Evolutionary conservation across 2,797 vertebrate genomes (phyloP), one percentile per base, ranked within the genome.

Genomic region (Smutsia temminckii): DNA sequence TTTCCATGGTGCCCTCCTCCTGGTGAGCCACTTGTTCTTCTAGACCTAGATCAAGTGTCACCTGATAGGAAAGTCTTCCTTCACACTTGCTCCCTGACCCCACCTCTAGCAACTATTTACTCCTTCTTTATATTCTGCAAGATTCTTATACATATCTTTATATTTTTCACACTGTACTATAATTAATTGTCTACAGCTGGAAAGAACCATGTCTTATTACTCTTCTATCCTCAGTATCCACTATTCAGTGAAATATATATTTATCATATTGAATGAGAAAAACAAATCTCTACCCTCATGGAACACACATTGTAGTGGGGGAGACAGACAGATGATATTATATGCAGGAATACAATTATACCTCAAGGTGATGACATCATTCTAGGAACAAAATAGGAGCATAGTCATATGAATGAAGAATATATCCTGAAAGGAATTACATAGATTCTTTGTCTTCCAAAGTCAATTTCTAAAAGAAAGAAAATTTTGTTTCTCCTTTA

Each of bases 381-480:
- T 66, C 40, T 64, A 63, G 37, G 11, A 42, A 87, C 32, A 89
- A 79, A 87, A 74, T 27, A 90, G 57, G n/a, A 90, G 32, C 13
- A 79, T 23, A 83, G 40, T 63, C 34, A 94, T 61, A 55, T 32
- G 21, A 84, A 69, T 55, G 37, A 55, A 83, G 94, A 78, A 46
- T 66, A 6, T 78, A 61, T 69, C 34, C 83, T 94, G 68, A 93
- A 89, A 93, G 13, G n/a, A 66, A 53, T 20, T 42, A 66, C 6
- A 74, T 18, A 53, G 18, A 93, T 69, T 75, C 34, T 69, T 72
- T 84, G 55, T 66, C 32, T 89, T 94, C 9, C 37, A 94, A 66
- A 95, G 59, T 63, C 61, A 79, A 53, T 74, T 96, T 97, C 46
- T 81, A 80, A 88, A 71, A 87, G 37, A 64, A 90, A 95, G 37